These are phyloP conservation scores for Drosophila demipolita DNA, from an alignment of 2,888 invertebrate species.

Conservation along the genomic window DNA sequence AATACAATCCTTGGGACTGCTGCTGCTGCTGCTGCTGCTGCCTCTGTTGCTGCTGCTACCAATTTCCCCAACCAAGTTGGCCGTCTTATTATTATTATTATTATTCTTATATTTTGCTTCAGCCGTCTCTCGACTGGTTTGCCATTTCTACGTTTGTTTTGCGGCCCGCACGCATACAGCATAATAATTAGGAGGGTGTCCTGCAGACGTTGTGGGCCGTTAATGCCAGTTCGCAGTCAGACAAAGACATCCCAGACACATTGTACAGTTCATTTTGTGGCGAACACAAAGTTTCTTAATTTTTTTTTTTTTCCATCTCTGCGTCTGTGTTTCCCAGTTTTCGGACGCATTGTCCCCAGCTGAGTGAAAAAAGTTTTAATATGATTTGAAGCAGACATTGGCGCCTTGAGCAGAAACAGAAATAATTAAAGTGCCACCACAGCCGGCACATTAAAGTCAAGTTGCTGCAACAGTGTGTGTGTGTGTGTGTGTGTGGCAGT, in stretches of 20 bases:
- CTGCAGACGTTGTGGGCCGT: conserved; percentile 65
- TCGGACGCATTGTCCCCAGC: conserved; percentile 13
- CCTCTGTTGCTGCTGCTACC: background rate
- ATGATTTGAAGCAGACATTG: conserved; percentile 74
- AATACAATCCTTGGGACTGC: conserved; percentile 40
- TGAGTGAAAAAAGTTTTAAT: conserved; percentile 67
- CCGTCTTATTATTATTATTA: conserved; percentile 41
- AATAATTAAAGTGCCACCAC: conserved; percentile 68
- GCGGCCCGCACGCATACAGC: conserved; percentile 76
- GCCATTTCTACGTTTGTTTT: conserved; percentile 67
- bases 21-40: background rate
- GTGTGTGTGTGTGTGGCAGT: conserved; percentile 45
- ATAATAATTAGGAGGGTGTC: conserved; percentile 79
- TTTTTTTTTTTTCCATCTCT: conserved; percentile 43
- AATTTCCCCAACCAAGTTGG: conserved; percentile 26
- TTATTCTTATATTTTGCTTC: conserved; percentile 63
- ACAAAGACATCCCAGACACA: conserved; percentile 61
- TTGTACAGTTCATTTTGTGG: conserved; percentile 75
- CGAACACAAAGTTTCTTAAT: conserved; percentile 75
- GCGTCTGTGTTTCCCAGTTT: background rate
- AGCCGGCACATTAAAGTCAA: conserved; percentile 55
- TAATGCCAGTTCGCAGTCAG: conserved; percentile 61
- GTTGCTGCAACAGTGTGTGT: conserved; percentile 33
- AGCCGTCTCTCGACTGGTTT: conserved; percentile 32
- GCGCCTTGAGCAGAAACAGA: conserved; percentile 47